A percentile compares a stretch with the other conserved stretches of the same genome.
Evolutionary conservation across 1,140 invertebrate species (phyloP).

Genomic region (Nymphalis io): DNA sequence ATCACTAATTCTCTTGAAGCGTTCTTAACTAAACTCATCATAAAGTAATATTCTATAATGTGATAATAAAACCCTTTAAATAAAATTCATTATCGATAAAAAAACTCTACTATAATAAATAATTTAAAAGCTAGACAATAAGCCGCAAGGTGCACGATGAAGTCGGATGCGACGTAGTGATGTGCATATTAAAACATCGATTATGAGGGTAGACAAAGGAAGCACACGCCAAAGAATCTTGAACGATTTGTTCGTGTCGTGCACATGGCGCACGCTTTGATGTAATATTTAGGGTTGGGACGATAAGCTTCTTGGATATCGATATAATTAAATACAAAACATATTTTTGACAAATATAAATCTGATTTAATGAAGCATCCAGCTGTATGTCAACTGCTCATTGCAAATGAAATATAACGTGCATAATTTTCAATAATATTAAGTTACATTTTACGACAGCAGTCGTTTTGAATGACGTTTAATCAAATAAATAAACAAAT

Average conservation of each 20-base stretch:
- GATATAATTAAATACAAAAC: constrained; percentile 17
- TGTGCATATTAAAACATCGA: constrained; percentile 57
- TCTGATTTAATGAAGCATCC: no score
- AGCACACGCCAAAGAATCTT: constrained; percentile 44
- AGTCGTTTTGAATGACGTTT: no score
- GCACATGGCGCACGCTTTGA: constrained; percentile 42
- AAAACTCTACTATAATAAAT: constrained; percentile 14
- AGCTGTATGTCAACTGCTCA: no score
- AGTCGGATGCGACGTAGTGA: constrained; percentile 40
- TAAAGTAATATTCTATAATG: not conserved
- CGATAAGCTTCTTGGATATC: not conserved
- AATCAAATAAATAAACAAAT: no score
- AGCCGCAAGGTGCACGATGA: constrained; percentile 35
- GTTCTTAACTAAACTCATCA: not conserved
- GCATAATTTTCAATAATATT: no score
- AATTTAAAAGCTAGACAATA: constrained; percentile 37
- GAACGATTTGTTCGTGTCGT: constrained; percentile 46
- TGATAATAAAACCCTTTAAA: not conserved
- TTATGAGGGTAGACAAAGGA: constrained; percentile 48
- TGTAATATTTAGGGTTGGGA: constrained; percentile 44
- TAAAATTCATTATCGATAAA: constrained; percentile 10
- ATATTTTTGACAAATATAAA: constrained; percentile 15
- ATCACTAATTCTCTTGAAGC: not conserved
- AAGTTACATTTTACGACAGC: no score
- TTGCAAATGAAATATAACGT: no score